These are phyloP conservation scores for Erpobdella octoculata DNA, from an alignment of 2,888 invertebrate species.

Conservation along the genomic window DNA sequence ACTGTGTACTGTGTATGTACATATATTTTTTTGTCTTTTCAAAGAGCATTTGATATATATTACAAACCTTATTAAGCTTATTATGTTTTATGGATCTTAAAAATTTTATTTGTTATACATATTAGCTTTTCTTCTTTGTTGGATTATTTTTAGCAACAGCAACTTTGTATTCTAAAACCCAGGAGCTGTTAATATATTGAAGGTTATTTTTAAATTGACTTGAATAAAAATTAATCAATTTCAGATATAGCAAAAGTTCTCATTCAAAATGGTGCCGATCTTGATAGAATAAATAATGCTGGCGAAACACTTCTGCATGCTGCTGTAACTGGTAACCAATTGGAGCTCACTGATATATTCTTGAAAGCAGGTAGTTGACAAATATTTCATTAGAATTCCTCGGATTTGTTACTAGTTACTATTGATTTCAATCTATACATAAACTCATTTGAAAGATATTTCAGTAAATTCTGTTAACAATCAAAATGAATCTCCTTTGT, in stretches of 20 bases:
- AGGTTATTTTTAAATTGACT: background rate
- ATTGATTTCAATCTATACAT: background rate
- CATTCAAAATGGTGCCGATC: conserved; percentile 40
- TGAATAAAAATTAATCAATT: too few species aligned
- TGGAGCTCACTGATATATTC: background rate
- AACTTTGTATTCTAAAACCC: too few species aligned
- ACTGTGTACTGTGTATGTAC: too few species aligned
- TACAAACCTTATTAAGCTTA: background rate
- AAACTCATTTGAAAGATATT: conserved; percentile 40
- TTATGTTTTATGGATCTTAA: background rate
- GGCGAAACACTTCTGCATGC: conserved; percentile 47
- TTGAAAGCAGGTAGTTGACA: background rate
- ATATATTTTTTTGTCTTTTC: too few species aligned
- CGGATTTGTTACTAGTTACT: too few species aligned
- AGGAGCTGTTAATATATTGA: too few species aligned
- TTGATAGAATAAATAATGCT: conserved; percentile 40
- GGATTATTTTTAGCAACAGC: too few species aligned
- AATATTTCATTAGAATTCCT: background rate
- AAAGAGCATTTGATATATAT: too few species aligned
- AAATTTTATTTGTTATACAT: background rate
- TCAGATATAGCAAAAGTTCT: conserved; percentile 44
- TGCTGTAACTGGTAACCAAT: conserved; percentile 42
- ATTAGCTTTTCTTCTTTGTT: background rate
- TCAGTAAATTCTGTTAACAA: conserved; percentile 43
- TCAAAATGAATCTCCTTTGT: conserved; percentile 44